Percentiles rank a stretch among this genome's conserved stretches.
Evolutionary conservation across 2,113 vertebrate genomes (phyloP).

Genomic region (Eclectus roratus): DNA sequence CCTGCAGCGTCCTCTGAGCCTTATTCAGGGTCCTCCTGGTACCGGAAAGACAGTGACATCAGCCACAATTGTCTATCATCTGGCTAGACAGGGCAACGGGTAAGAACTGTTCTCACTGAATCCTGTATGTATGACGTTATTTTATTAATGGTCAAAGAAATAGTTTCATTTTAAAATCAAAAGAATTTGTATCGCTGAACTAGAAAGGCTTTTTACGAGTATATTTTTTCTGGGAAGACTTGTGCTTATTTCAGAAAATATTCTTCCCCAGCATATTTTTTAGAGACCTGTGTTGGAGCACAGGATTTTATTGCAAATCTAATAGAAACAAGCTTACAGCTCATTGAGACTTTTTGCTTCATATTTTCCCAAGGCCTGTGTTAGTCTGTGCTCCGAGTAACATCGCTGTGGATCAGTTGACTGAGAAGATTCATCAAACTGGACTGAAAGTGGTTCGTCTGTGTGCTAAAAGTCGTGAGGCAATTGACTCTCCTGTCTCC

Average conservation of each 20-base stretch:
- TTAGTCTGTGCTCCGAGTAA: constrained; percentile 97
- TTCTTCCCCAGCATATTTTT: fast-evolving
- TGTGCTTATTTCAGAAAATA: background rate
- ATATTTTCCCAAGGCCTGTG: constrained; percentile 80
- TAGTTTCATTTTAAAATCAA: background rate
- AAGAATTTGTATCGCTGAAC: background rate
- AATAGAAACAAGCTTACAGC: background rate
- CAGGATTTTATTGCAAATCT: background rate
- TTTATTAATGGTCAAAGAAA: background rate
- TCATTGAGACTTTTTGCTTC: background rate
- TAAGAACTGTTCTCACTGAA: constrained; percentile 58
- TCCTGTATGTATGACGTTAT: too few relatives aligned
- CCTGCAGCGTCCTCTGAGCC: constrained; percentile 93
- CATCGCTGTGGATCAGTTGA: constrained; percentile 96
- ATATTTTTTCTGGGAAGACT: background rate
- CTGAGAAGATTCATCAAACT: constrained; percentile 97
- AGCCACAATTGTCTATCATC: constrained; percentile 97
- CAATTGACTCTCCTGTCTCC: constrained; percentile 96
- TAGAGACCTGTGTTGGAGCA: fast-evolving
- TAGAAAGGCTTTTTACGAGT: background rate
- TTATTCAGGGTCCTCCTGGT: constrained; percentile 97
- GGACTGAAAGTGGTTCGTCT: constrained; percentile 97
- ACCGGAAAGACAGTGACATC: constrained; percentile 98
- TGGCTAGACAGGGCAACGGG: constrained; percentile 97
- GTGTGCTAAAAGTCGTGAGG: constrained; percentile 95